Evolutionary conservation across 2,888 invertebrate genomes (phyloP), one percentile per base, ranked within the genome.

Genomic region (Monoplex corrugatus): DNA sequence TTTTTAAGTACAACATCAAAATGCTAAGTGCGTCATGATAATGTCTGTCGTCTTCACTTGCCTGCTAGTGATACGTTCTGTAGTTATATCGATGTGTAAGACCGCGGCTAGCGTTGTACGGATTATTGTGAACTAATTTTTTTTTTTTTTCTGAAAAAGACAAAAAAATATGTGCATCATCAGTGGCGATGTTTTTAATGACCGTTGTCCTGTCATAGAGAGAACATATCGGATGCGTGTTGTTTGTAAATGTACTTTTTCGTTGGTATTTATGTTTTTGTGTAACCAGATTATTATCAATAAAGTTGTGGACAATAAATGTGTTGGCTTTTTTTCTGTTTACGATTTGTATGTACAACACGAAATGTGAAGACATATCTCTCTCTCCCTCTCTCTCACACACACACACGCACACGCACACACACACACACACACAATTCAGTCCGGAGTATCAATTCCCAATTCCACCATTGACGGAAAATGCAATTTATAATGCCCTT

Each of bases 301-400:
- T 68, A 68, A 68, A 68, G 32, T 68, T 68, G n/a, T 68, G 68
- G 68, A 68, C n/a, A 16, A 68, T 68, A 68, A 63, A n/a, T n/a
- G 32, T 68, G 68, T 68, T 28, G n/a, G 2, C 2, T n/a, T n/a
- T 23, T 68, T 23, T 68, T 68, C 6, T n/a, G 8, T 68, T 28
- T 28, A 6, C 28, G 8, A 68, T 23, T 28, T 23, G n/a, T n/a
- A 32, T n/a, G n/a, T 23, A 28, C 8, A 28, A 32, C 8, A 75
- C 32, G 35, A 32, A 35, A 8, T 35, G 35, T 32, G 35, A 16
- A 16, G 32, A 8, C 28, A n/a, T 75, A 5, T 8, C 6, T 75
- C 72, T 75, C 35, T 75, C 72, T 35, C 35, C 10, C 5, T 35
- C 72, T 5, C 35, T 28, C 23, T 63, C 63, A 63, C 63, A 63